Conservation (phyloP, 2,113 vertebrate genomes). For the Pitta sordida region DNA sequence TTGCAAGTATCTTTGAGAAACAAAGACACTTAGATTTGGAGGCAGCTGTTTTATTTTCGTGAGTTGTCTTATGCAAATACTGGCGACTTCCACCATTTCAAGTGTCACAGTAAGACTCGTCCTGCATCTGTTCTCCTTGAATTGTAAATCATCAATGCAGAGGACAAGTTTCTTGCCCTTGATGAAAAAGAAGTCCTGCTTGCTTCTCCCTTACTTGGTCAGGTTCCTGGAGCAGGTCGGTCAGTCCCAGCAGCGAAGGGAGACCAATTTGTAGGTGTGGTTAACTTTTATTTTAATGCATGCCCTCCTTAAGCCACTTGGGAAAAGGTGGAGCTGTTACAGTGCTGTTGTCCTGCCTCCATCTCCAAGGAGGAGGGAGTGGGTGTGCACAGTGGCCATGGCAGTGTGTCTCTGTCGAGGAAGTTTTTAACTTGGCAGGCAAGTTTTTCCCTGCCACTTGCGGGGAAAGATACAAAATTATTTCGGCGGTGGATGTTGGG, state of each 20-base stretch:
- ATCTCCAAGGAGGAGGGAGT: background rate
- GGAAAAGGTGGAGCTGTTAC: background rate
- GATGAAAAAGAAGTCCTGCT: background rate
- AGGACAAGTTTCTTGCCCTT: background rate
- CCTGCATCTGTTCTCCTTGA: background rate
- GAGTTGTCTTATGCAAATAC: background rate
- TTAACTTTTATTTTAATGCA: background rate
- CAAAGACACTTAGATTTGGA: background rate
- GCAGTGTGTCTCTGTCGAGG: background rate
- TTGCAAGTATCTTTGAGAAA: background rate
- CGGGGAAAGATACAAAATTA: background rate
- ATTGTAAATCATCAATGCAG: background rate
- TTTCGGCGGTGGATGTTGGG: background rate
- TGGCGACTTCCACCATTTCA: background rate
- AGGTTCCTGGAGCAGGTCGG: background rate
- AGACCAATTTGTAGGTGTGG: too few relatives aligned
- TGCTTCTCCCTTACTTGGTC: fast-evolving
- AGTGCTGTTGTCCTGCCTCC: background rate
- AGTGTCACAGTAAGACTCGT: background rate
- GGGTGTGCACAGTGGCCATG: background rate
- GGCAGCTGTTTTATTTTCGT: background rate
- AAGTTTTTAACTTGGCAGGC: background rate
- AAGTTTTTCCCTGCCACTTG: fast-evolving
- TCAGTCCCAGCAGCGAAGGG: background rate
- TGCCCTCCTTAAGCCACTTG: background rate